Conservation (phyloP, 2,113 vertebrate species). For the Diphyllodes magnificus region DNA sequence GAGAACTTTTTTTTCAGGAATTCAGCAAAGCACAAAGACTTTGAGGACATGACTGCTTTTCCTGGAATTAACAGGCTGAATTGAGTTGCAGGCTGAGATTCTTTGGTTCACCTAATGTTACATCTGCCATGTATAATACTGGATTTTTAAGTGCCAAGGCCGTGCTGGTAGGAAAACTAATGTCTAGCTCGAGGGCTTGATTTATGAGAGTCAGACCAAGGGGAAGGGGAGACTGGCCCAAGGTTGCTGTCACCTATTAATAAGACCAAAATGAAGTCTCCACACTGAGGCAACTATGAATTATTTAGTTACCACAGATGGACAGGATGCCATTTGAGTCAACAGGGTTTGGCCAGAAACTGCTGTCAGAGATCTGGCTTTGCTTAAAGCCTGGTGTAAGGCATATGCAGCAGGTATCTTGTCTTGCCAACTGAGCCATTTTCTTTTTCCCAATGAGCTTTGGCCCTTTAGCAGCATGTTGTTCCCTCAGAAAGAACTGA, state of each 20-base stretch:
- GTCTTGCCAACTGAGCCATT: neutral
- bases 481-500: neutral
- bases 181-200: neutral
- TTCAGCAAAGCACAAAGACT: neutral
- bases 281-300: neutral
- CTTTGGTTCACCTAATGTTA: neutral
- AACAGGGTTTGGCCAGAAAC: neutral
- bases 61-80: neutral
- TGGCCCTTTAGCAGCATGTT: neutral
- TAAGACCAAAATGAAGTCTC: neutral
- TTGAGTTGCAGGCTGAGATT: neutral
- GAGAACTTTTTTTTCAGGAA: neutral
- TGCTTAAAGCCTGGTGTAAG: neutral
- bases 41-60: neutral
- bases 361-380: neutral
- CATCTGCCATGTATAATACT: neutral
- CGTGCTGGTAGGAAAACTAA: neutral
- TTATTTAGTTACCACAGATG: constrained; percentile 4
- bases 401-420: neutral
- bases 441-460: neutral
- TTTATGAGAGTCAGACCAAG: neutral
- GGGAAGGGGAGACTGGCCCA: neutral
- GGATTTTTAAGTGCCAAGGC: neutral
- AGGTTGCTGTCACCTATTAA: neutral
- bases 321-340: neutral